These are phyloP conservation scores for Pammene aurita DNA, from an alignment of 2,888 invertebrate species.

Conservation along the genomic window DNA sequence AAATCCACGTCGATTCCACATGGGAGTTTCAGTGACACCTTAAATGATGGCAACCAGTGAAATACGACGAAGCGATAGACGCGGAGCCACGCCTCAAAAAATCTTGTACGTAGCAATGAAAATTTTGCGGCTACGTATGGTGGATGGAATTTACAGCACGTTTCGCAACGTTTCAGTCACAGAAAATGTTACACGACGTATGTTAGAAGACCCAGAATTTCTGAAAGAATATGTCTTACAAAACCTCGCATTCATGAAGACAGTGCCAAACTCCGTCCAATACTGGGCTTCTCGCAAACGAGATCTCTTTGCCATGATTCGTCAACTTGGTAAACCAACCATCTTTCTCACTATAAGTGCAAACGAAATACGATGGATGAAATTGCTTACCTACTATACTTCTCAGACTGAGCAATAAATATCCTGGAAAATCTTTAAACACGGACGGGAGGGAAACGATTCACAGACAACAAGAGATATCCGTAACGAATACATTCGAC, in stretches of 20 bases:
- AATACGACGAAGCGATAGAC: conserved; percentile 57
- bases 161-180: no score
- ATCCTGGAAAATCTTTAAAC: no score
- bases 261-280: conserved; percentile 60
- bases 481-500: no score
- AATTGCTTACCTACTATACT: conserved; percentile 55
- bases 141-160: no score
- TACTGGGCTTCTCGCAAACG: conserved; percentile 59
- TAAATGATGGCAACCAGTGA: conserved; percentile 62
- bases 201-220: no score
- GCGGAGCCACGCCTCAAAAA: conserved; percentile 57
- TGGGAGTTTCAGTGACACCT: conserved; percentile 53
- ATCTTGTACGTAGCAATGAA: conserved; percentile 65
- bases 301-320: conserved; percentile 56
- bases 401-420: conserved; percentile 53
- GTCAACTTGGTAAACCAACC: conserved; percentile 58
- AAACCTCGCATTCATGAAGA: conserved; percentile 57
- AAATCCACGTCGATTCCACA: conserved; percentile 51
- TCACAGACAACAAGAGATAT: no score
- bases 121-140: conserved; percentile 55
- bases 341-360: conserved; percentile 57
- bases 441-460: no score
- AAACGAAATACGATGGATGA: conserved; percentile 61
- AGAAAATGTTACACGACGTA: no score
- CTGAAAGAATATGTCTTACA: no score